Evolutionary conservation across 2,888 invertebrate species (phyloP).

Genomic region (Phortica okadai): DNA sequence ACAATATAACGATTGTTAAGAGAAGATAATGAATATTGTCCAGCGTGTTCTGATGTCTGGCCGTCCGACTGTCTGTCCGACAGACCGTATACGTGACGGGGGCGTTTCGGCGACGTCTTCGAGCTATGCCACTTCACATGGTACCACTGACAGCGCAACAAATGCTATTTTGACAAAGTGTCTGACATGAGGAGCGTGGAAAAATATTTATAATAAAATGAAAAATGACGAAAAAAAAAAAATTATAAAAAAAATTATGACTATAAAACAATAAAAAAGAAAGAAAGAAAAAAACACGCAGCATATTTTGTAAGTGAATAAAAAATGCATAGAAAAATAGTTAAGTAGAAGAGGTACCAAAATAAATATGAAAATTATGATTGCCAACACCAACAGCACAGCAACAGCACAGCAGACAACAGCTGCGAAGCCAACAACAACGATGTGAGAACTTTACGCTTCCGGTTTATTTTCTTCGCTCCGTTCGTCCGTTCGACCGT

Average conservation of each 20-base stretch:
- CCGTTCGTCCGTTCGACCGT: not conserved
- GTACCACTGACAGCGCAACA: constrained; percentile 68
- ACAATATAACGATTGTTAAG: constrained; percentile 73
- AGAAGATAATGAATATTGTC: constrained; percentile 70
- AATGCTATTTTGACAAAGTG: constrained; percentile 72
- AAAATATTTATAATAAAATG: constrained; percentile 43
- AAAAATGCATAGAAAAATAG: constrained; percentile 1
- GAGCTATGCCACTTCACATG: constrained; percentile 42
- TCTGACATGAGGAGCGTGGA: constrained; percentile 71
- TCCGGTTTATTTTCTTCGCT: constrained; percentile 25
- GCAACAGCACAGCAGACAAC: not conserved
- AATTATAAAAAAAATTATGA: constrained; percentile 2
- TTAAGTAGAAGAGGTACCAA: constrained; percentile 10
- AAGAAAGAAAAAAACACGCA: constrained; percentile 6
- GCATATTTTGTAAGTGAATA: not conserved
- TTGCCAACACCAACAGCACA: not conserved
- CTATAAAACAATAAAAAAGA: not conserved
- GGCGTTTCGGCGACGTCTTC: constrained; percentile 43
- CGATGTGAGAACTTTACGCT: constrained; percentile 24
- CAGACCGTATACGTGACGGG: constrained; percentile 51
- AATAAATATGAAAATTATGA: constrained; percentile 27
- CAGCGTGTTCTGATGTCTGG: not conserved
- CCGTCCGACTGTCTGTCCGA: not conserved
- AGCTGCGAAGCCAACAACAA: constrained; percentile 6
- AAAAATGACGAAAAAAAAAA: constrained; percentile 29